Conservation (phyloP, 2,113 vertebrate genomes). For the Cyanoramphus novaezelandiae region DNA sequence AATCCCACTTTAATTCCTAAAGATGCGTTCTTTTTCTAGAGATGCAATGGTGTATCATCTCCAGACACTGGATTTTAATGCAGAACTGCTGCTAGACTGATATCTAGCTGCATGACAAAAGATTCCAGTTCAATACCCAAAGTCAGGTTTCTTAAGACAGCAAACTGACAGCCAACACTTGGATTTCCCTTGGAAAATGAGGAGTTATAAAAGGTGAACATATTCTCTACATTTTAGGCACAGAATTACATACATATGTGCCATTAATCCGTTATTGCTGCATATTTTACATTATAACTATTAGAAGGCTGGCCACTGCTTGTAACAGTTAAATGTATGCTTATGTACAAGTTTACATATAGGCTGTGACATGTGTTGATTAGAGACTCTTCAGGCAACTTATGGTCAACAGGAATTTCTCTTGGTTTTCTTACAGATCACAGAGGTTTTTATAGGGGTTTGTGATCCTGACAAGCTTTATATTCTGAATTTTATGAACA, state of each 20-base stretch:
- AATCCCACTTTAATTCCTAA: neutral
- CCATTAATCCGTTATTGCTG: neutral
- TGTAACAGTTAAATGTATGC: neutral
- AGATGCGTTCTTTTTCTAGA: neutral
- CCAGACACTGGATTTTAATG: neutral
- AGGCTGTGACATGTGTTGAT: neutral
- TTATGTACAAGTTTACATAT: neutral
- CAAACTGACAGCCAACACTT: neutral
- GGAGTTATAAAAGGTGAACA: neutral
- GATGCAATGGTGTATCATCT: rapidly evolving
- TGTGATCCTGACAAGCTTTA: neutral
- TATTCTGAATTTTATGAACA: constrained; percentile 9
- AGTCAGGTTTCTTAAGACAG: neutral
- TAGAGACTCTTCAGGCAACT: constrained; percentile 1
- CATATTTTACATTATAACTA: neutral
- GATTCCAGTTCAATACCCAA: neutral
- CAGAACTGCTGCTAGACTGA: neutral
- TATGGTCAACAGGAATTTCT: neutral
- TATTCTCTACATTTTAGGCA: neutral
- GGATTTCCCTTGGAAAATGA: neutral
- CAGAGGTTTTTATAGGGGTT: neutral
- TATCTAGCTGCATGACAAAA: neutral
- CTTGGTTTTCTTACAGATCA: neutral
- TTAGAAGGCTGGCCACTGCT: neutral
- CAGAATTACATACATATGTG: neutral